These are phyloP conservation scores for Pelobates cultripes DNA, from an alignment of 2,797 vertebrate genomes.

Conservation along the genomic window DNA sequence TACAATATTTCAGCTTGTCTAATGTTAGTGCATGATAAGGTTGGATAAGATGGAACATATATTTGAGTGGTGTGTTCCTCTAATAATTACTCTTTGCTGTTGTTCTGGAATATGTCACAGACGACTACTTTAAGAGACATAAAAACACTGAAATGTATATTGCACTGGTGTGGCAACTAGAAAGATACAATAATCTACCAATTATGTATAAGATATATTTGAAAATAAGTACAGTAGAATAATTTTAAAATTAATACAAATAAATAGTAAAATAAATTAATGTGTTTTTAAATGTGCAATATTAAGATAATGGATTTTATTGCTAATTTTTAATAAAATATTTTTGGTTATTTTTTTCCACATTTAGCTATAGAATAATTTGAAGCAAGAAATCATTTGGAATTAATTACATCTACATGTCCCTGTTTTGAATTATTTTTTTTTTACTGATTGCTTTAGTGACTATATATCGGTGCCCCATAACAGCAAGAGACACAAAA, in stretches of 20 bases:
- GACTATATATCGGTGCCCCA: constrained; percentile 5
- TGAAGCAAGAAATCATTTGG: constrained; percentile 9
- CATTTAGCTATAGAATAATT: constrained; percentile 24
- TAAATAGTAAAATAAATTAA: constrained; percentile 15
- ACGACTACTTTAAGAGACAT: too few relatives aligned
- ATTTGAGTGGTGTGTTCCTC: too few relatives aligned
- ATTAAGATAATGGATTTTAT: constrained; percentile 19
- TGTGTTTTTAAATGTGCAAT: neutral
- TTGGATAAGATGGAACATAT: too few relatives aligned
- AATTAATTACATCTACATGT: constrained; percentile 17
- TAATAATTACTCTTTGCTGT: too few relatives aligned
- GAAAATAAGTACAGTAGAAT: neutral
- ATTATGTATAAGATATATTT: neutral
- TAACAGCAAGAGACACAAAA: constrained; percentile 2
- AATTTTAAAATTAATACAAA: too few relatives aligned
- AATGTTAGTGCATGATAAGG: too few relatives aligned
- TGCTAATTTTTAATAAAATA: constrained; percentile 6
- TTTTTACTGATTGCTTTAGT: constrained; percentile 20
- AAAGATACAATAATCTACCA: too few relatives aligned
- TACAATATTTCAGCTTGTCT: too few relatives aligned
- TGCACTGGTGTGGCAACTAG: too few relatives aligned
- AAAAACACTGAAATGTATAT: too few relatives aligned
- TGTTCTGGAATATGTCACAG: too few relatives aligned
- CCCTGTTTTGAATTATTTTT: constrained; percentile 14
- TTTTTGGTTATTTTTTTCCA: constrained; percentile 14